Conservation (phyloP, 23 tunicate species). For the Aplidium turbinatum region DNA sequence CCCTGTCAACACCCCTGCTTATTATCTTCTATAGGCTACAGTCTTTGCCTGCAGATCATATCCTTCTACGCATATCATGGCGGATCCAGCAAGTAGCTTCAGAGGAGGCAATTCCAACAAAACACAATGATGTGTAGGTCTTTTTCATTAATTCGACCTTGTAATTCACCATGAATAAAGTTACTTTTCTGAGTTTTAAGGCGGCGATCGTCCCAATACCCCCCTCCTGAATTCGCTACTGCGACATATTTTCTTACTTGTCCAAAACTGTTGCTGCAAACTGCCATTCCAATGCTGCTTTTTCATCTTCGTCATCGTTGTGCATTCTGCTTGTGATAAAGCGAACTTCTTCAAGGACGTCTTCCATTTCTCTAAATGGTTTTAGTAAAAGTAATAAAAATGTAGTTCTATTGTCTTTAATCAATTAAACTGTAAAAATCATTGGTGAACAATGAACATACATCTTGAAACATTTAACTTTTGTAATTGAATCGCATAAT, state of each 20-base stretch:
- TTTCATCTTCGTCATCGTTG: slow-evolving; percentile 81
- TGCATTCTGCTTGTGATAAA: slow-evolving; percentile 67
- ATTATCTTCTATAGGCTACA: too few species aligned
- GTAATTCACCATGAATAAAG: background rate
- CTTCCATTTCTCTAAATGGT: slow-evolving; percentile 52
- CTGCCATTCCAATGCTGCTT: slow-evolving; percentile 72
- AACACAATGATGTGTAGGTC: too few species aligned
- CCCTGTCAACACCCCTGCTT: too few species aligned
- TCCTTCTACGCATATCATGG: too few species aligned
- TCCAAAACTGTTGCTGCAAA: slow-evolving; percentile 90
- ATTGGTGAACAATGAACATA: background rate
- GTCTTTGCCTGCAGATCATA: too few species aligned
- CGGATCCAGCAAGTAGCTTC: too few species aligned
- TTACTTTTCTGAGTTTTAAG: slow-evolving; percentile 1
- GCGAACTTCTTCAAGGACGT: slow-evolving; percentile 48
- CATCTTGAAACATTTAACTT: background rate
- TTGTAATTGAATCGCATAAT: background rate
- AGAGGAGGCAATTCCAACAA: too few species aligned
- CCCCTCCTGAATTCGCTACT: background rate
- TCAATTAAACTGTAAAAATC: background rate
- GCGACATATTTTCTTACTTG: slow-evolving; percentile 33
- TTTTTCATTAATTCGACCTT: too few species aligned
- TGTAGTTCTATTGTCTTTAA: too few species aligned
- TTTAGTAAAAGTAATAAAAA: background rate
- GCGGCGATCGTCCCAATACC: too few species aligned